These are phyloP conservation scores for Erpetoichthys calabaricus DNA, from an alignment of 2,797 vertebrate genomes.

Conservation along the genomic window DNA sequence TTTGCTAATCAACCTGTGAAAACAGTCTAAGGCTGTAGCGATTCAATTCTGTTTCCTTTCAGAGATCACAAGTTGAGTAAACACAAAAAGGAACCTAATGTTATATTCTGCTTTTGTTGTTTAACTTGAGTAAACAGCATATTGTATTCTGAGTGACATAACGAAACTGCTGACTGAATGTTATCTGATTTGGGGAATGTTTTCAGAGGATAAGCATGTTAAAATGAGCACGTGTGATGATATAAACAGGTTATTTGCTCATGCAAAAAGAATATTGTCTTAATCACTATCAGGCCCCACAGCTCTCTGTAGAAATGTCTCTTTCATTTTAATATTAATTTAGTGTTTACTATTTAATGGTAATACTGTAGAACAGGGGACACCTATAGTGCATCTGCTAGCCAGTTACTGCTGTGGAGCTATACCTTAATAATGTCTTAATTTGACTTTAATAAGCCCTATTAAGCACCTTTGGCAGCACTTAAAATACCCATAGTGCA, in stretches of 20 bases:
- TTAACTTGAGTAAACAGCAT: conserved; percentile 64
- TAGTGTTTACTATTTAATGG: too few relatives aligned
- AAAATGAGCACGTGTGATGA: conserved; percentile 50
- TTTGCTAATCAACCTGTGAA: conserved; percentile 52
- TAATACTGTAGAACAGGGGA: too few relatives aligned
- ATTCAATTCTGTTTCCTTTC: conserved; percentile 55
- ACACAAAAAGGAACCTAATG: conserved; percentile 68
- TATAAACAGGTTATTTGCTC: conserved; percentile 42
- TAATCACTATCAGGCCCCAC: conserved; percentile 13
- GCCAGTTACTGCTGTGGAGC: too few relatives aligned
- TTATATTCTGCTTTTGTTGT: conserved; percentile 63
- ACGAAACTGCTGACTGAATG: conserved; percentile 66
- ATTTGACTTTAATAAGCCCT: too few relatives aligned
- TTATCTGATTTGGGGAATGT: conserved; percentile 72
- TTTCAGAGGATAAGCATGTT: conserved; percentile 43
- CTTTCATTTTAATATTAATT: too few relatives aligned
- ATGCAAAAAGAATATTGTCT: conserved; percentile 27
- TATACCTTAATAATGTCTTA: too few relatives aligned
- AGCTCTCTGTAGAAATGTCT: too few relatives aligned
- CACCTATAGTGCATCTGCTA: too few relatives aligned
- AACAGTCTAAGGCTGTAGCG: conserved; percentile 39
- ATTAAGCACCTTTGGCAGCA: too few relatives aligned
- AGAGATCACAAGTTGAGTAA: conserved; percentile 62
- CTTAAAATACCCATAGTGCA: too few relatives aligned
- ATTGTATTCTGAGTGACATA: conserved; percentile 68